These are phyloP conservation scores for Pangasius mekongensis DNA, from an alignment of 2,797 vertebrate species.

Conservation along the genomic window DNA sequence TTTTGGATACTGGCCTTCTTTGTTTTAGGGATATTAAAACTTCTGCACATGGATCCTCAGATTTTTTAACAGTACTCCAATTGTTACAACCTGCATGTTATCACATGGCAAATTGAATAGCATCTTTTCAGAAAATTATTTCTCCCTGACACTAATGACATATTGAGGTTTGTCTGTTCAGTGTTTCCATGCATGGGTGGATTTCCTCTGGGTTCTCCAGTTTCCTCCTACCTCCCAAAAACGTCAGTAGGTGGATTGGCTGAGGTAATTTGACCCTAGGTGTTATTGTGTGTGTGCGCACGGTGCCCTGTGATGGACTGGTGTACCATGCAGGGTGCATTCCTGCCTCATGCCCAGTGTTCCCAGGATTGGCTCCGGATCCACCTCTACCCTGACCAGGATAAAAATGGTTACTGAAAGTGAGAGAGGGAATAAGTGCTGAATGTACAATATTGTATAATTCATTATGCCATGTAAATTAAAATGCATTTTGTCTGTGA, in stretches of 20 bases:
- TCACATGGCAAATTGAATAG: background rate
- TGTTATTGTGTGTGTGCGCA: background rate
- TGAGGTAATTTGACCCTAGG: background rate
- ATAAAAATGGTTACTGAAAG: too few species aligned
- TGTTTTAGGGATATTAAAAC: background rate
- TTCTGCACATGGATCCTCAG: background rate
- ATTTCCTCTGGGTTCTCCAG: background rate
- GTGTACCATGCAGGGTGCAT: background rate
- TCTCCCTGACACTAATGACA: background rate
- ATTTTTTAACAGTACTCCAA: background rate
- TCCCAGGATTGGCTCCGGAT: background rate
- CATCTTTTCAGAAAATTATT: background rate
- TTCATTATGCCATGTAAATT: background rate
- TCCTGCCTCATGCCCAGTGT: background rate
- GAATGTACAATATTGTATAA: background rate
- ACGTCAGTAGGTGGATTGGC: background rate
- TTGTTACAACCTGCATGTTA: background rate
- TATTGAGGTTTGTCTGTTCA: background rate
- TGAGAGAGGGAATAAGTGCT: background rate
- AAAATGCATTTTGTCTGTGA: background rate
- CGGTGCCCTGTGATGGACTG: background rate
- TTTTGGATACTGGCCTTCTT: background rate
- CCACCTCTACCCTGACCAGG: background rate
- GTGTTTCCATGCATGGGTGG: background rate
- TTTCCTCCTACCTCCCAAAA: background rate